A percentile compares a stretch with the other conserved stretches of the same genome.
Conservation (phyloP, 2,888 invertebrate genomes). For the Heteromyza rotundicornis region DNA sequence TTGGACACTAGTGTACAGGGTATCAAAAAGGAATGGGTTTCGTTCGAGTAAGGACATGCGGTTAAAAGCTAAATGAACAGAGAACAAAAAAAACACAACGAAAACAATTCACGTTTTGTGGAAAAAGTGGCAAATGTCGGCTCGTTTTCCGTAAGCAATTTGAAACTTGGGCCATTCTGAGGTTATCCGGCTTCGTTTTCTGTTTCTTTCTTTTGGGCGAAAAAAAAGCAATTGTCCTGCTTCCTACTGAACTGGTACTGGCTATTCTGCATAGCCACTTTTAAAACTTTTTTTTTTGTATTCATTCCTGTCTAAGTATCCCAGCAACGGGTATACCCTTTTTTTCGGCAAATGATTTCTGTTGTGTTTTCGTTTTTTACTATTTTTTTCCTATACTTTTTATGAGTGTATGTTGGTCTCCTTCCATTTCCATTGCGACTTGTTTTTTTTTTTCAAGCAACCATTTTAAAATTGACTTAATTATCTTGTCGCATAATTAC, state of each 20-base stretch:
- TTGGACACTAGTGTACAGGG: too few species aligned
- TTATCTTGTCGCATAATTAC: conserved; percentile 50
- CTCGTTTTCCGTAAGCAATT: conserved; percentile 11
- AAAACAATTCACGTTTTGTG: not conserved
- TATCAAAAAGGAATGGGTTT: not conserved
- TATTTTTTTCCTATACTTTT: conserved; percentile 21
- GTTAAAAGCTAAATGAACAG: conserved; percentile 27
- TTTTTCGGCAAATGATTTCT: conserved; percentile 24
- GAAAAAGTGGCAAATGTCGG: not conserved
- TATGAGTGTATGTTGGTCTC: conserved; percentile 6
- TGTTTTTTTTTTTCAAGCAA: conserved; percentile 19
- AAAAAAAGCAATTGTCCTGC: too few species aligned
- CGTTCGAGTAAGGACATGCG: conserved; percentile 22
- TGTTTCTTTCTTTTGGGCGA: conserved; percentile 14
- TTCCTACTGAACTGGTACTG: too few species aligned
- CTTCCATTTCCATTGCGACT: not conserved
- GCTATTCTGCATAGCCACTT: too few species aligned
- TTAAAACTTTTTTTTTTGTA: too few species aligned
- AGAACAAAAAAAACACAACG: not conserved
- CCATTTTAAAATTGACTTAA: conserved; percentile 41
- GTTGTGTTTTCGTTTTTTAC: conserved; percentile 12
- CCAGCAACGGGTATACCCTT: conserved; percentile 19
- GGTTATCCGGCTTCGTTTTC: conserved; percentile 10
- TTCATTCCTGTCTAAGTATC: not conserved
- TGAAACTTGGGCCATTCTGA: conserved; percentile 20